Base-by-base conservation (phyloP, 2,888 invertebrate genomes). In the Nephrocerus scutellatus region DNA sequence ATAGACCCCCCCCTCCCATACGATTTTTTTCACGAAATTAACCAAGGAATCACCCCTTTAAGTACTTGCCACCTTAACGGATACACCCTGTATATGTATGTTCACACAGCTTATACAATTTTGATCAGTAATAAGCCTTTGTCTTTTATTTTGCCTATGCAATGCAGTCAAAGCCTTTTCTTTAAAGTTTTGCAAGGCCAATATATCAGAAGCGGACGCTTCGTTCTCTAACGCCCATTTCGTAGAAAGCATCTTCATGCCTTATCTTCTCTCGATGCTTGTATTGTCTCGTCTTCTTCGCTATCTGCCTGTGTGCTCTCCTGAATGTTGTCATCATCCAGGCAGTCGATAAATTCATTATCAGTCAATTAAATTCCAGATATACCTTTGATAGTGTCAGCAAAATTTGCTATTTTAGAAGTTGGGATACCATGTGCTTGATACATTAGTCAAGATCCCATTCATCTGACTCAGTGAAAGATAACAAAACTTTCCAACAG, bases 371-470 rank as follows among this genome's bases (percentile, higher is more conserved):
- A 4, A 31, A 21, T 31, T 20, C 21, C 31, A 21, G n/a, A 21
- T 14, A n/a, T n/a, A n/a, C n/a, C n/a, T n/a, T n/a, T n/a, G n/a
- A n/a, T n/a, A n/a, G n/a, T n/a, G n/a, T n/a, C 6, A 21, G 9
- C 13, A 13, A 33, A 33, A 33, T 24, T 33, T 24, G 24, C 33
- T 10, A 24, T 33, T 24, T 33, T 25, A 33, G 16, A 33, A 33
- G 9, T 32, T 23, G 23, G 8, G n/a, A 30, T 19, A 19, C 18
- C 31, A 21, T 31, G n/a, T 20, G 5, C 4, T 31, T 30, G 30
- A 8, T 16, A n/a, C 30, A 30, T 30, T 30, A 30, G 18, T 28
- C 14, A 28, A 14, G 7, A 8, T 28, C 28, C 29, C 6, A 16
- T 9, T 9, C 29, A 29, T 29, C 18, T 6, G 12, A 26, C 13